Evolutionary conservation across 2,888 invertebrate genomes (phyloP).

Genomic region (Apamea anceps): DNA sequence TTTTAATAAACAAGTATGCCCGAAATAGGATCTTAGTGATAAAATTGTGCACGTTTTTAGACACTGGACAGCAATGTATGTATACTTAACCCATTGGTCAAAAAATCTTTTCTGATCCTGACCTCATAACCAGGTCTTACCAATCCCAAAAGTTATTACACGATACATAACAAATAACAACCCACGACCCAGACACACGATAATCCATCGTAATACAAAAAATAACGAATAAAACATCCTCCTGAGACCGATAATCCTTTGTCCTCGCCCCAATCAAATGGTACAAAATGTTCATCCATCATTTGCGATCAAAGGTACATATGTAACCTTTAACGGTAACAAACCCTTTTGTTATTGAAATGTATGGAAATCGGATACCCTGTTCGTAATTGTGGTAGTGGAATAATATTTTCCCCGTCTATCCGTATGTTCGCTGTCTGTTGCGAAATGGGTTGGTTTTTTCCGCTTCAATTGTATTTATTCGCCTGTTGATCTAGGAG

Average conservation of each 20-base stretch:
- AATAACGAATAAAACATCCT: constrained; percentile 39
- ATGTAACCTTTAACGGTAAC: constrained; percentile 55
- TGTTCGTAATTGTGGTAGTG: constrained; percentile 52
- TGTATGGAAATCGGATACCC: constrained; percentile 61
- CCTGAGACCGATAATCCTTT: constrained; percentile 46
- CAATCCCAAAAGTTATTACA: neutral
- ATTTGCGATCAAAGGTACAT: constrained; percentile 51
- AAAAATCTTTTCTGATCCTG: neutral
- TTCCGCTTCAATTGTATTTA: constrained; percentile 31
- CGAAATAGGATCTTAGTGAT: no score
- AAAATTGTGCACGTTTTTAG: neutral
- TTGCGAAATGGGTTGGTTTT: constrained; percentile 42
- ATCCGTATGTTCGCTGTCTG: constrained; percentile 33
- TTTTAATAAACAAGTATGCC: neutral
- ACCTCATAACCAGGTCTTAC: neutral
- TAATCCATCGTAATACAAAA: constrained; percentile 43
- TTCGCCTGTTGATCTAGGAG: constrained; percentile 54
- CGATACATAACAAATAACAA: constrained; percentile 12
- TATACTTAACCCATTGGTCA: neutral
- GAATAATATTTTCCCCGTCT: constrained; percentile 53
- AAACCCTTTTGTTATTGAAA: constrained; percentile 65
- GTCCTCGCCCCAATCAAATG: constrained; percentile 58
- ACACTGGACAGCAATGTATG: no score
- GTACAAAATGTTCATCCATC: constrained; percentile 57
- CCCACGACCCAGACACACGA: neutral